phyloP scores from a whole-genome alignment of 2,113 vertebrate genomes.

The Corynorhinus townsendii region DNA sequence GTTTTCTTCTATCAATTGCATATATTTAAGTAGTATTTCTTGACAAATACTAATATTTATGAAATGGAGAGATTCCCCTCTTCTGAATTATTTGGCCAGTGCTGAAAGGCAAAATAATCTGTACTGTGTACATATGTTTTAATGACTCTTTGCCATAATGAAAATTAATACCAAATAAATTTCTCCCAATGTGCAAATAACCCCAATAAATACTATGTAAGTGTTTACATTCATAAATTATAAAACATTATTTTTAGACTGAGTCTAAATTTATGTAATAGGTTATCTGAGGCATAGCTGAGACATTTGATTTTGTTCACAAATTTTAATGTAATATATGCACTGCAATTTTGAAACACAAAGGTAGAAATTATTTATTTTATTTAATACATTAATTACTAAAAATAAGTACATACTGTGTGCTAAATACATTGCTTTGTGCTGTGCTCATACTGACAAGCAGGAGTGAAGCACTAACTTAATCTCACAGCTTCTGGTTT shows the following conservation, averaged over 20 bases:
- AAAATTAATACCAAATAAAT: not conserved
- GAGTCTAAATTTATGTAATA: not conserved
- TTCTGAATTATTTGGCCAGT: not conserved
- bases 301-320: not conserved
- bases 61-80: not conserved
- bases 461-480: not conserved
- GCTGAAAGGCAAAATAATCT: not conserved
- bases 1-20: not conserved
- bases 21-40: not conserved
- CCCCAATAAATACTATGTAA: not conserved
- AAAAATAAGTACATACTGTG: not conserved
- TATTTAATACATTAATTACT: not conserved
- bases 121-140: not conserved
- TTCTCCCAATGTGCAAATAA: not conserved
- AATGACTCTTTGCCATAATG: not conserved
- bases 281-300: not conserved
- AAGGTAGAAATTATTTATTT: not conserved
- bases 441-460: rapidly evolving
- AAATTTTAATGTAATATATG: not conserved
- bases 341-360: not conserved
- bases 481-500: not conserved
- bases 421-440: not conserved
- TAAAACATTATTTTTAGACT: not conserved
- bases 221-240: not conserved
- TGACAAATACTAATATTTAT: not conserved